Evolutionary conservation across 2,113 vertebrate species (phyloP).

Genomic region (Columba livia): DNA sequence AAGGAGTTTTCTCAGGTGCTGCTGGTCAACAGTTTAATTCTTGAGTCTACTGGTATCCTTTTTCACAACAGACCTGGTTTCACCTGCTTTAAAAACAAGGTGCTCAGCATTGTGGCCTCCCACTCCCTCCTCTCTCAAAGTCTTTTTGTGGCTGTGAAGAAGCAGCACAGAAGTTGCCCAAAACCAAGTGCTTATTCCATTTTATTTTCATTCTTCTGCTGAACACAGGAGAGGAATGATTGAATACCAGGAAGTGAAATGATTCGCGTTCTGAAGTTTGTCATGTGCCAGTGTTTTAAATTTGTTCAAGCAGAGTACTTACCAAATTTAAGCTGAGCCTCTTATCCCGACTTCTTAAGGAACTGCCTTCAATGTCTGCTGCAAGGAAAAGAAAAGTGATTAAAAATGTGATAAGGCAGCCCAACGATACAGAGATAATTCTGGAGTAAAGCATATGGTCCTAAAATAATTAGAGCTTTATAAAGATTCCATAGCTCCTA

Average conservation of each 20-base stretch:
- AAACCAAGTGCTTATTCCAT: neutral
- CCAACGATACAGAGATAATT: neutral
- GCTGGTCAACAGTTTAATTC: neutral
- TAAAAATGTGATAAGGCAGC: constrained; percentile 10
- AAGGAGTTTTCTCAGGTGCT: neutral
- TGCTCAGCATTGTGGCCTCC: neutral
- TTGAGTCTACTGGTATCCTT: neutral
- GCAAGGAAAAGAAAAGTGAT: constrained; percentile 39
- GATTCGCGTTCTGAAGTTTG: neutral
- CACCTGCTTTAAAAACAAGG: neutral
- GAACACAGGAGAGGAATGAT: neutral
- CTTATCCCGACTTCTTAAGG: constrained; percentile 82
- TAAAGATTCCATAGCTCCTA: neutral
- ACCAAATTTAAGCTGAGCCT: constrained; percentile 94
- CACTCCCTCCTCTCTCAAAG: neutral
- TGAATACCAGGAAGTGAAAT: neutral
- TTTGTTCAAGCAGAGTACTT: constrained; percentile 61
- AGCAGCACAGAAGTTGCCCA: neutral
- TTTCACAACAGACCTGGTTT: neutral
- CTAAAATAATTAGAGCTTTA: neutral
- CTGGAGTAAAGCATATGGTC: neutral
- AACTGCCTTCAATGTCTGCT: constrained; percentile 81
- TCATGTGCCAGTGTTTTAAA: neutral
- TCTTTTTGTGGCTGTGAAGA: neutral
- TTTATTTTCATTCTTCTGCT: neutral